Evolutionary conservation across 2,888 invertebrate genomes (phyloP), one percentile per base, ranked within the genome.

Genomic region (Trissoscelio sp.): DNA sequence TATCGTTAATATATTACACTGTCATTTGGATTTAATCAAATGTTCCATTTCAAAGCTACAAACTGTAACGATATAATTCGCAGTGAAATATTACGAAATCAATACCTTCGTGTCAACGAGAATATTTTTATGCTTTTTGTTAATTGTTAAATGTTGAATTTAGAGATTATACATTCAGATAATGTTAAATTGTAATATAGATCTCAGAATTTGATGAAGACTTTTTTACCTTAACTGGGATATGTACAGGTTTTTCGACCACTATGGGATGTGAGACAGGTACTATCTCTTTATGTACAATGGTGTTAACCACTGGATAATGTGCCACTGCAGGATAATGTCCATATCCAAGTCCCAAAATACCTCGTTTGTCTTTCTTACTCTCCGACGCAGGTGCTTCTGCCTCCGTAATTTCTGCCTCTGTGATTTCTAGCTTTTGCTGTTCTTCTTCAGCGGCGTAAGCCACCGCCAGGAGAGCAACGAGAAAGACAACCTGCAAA

Each of bases 181-280:
- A n/a, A 22, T 42, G 14, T 60, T 60, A 55, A 55, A 31, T 24
- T n/a, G 9, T 72, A 51, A 72, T 55, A 37, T 14, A 60, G 48
- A 64, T 48, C 4, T 55, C 16, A 16, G 3, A n/a, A n/a, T 31
- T 3, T 55, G 70, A 69, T 62, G 51, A 46, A 69, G 67, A 55
- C 58, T 64, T 57, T 31, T 39, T 70, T 87, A 90, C 91, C 89
- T 90, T 91, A 74, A 91, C 89, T 1, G 93, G 92, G 18, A 92
- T 90, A 7, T 92, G 92, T 3, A 93, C 88, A 79, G 92, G 92
- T 84, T 92, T 92, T 83, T 92, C 92, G 24, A 93, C 91, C 7
- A 93, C 90, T 46, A 92, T 92, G 9, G 93, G 93, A 73, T 93
- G 92, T 0, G 93, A 92, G n/a, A 93, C 91, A 5, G 93, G 92